Base-by-base conservation (phyloP, 2,888 invertebrate genomes). In the Pardosa pseudoannulata region DNA sequence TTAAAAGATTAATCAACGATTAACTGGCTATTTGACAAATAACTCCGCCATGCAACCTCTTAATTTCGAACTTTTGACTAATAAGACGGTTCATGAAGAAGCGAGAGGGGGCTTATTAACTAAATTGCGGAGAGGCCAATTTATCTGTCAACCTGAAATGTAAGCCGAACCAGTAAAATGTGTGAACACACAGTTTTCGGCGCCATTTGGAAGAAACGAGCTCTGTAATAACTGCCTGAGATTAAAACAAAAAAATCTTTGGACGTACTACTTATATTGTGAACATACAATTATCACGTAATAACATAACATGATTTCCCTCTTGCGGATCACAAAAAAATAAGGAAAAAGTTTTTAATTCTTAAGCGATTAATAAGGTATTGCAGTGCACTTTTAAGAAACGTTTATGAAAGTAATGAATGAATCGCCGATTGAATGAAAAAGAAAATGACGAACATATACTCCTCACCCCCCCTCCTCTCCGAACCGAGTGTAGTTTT, bases 1-100 rank as follows among this genome's bases (percentile, higher is more conserved):
- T 86, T 86, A 86, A 79, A 64, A 79, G 85, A 86, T 86, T 86
- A 86, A 86, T 86, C 85, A 86, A 64, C 75, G 79, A 86, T 86
- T 86, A 86, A 86, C 74, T 73, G 71, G 85, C 79, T 79, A 70
- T 79, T 86, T 86, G 85, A 86, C 79, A 86, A 86, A 86, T 79
- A 86, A 86, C 85, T 86, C 32, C 74, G 19, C 70, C 56, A 16
- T 23, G 70, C 74, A 79, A 86, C 79, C 85, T 74, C 79, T 79
- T 86, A 74, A 79, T 86, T 79, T 64, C 74, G 46, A 70, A 74
- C 73, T 79, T 79, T 79, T 79, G 79, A 86, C 85, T 86, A 86
- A 86, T 86, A 86, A 86, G 85, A 74, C 29, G 74, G 68, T 70
- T 68, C 46, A 79, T 28, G n/a, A 70, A 62, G 70, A 86, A 86